Percentiles rank a stretch among this genome's conserved stretches.
phyloP scores from a whole-genome alignment of 2,888 invertebrate species.

The Heteromyza rotundicornis region DNA sequence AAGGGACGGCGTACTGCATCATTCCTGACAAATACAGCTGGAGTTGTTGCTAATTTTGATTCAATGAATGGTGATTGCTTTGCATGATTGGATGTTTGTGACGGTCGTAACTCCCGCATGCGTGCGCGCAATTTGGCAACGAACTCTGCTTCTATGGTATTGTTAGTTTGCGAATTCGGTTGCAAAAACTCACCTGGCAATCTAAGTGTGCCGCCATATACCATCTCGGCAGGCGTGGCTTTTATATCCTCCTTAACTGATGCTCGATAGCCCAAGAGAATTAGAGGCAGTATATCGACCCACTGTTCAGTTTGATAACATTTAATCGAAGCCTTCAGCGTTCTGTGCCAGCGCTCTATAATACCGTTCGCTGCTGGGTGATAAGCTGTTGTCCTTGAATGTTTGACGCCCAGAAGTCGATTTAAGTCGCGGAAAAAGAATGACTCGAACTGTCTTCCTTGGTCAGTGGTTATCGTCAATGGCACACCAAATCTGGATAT shows the following conservation, averaged over 20 bases:
- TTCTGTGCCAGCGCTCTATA: slow-evolving; percentile 25
- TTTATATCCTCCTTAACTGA: slow-evolving; percentile 23
- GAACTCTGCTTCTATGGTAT: not conserved
- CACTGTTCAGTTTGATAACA: slow-evolving; percentile 16
- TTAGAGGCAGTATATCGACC: slow-evolving; percentile 19
- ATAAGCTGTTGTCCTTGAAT: slow-evolving; percentile 23
- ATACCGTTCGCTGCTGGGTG: slow-evolving; percentile 28
- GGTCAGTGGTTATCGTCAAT: slow-evolving; percentile 52
- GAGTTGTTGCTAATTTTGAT: not conserved
- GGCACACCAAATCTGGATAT: slow-evolving; percentile 60
- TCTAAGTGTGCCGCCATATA: slow-evolving; percentile 23
- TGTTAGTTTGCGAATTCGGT: not conserved
- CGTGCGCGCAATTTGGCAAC: not conserved
- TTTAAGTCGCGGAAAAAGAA: slow-evolving; percentile 42
- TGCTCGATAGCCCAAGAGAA: slow-evolving; percentile 23
- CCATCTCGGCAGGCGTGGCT: slow-evolving; percentile 25
- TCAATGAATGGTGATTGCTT: slow-evolving; percentile 3
- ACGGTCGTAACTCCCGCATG: not conserved
- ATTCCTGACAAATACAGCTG: slow-evolving; percentile 3
- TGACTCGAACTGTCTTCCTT: slow-evolving; percentile 56
- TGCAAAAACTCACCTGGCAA: slow-evolving; percentile 29
- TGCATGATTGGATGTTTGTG: slow-evolving; percentile 6
- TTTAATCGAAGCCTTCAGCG: slow-evolving; percentile 22
- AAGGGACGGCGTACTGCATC: not conserved
- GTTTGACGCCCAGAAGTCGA: slow-evolving; percentile 27